phyloP scores from a whole-genome alignment of 2,113 vertebrate genomes.

The Tachycineta bicolor region DNA sequence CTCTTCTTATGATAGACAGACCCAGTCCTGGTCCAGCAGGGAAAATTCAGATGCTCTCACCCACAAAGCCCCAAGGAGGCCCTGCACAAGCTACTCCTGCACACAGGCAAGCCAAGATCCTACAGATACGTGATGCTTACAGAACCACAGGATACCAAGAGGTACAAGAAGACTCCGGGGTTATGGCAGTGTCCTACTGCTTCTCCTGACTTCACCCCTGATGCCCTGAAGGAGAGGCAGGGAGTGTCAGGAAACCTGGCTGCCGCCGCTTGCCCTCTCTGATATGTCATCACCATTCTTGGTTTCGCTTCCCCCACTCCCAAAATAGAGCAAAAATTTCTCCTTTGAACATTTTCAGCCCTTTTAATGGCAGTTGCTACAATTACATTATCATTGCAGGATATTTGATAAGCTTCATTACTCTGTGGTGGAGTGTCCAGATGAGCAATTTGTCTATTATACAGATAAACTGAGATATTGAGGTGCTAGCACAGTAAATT shows the following conservation, averaged over 20 bases:
- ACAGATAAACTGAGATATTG: background rate
- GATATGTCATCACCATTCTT: background rate
- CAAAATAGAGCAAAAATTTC: background rate
- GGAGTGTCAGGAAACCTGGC: rapidly evolving
- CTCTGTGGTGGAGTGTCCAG: background rate
- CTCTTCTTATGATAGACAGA: background rate
- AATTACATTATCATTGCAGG: background rate
- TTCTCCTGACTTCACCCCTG: background rate
- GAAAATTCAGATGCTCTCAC: background rate
- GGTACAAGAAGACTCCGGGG: background rate
- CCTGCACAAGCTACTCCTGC: background rate
- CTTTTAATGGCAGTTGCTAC: background rate
- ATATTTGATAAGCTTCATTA: background rate
- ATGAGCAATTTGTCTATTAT: background rate
- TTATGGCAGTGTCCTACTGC: background rate
- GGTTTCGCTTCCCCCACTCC: background rate
- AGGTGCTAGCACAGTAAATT: background rate
- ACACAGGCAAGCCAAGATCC: background rate
- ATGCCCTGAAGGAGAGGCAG: rapidly evolving
- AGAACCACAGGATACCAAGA: background rate
- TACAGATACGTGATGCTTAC: rapidly evolving
- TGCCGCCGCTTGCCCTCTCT: background rate
- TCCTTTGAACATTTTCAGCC: background rate
- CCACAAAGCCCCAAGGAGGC: background rate
- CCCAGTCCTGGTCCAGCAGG: background rate